Percentiles rank a stretch among this genome's conserved stretches.
phyloP scores from a whole-genome alignment of 2,797 vertebrate species.

The Mareca penelope region DNA sequence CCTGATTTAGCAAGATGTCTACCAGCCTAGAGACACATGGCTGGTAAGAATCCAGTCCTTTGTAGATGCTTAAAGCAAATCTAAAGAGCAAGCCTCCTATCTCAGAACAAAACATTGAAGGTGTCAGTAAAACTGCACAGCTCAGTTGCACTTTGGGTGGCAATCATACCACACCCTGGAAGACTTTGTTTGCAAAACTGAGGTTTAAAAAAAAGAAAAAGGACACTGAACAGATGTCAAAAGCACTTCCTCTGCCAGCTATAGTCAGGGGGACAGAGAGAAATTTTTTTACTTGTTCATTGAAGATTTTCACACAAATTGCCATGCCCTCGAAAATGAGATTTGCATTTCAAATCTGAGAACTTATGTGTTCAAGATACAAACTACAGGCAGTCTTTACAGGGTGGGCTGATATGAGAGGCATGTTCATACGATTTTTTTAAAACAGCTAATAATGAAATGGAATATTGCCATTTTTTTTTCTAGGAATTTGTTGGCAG shows the following conservation, averaged over 20 bases:
- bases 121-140: neutral
- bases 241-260: neutral
- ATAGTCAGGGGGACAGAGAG: neutral
- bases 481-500: constrained; percentile 39
- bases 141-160: neutral
- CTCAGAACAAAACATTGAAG: neutral
- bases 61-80: neutral
- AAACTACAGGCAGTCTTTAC: constrained; percentile 53
- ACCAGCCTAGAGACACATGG: neutral
- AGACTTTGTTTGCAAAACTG: neutral
- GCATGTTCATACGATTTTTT: constrained; percentile 52
- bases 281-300: neutral
- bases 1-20: neutral
- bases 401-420: constrained; percentile 40
- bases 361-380: constrained; percentile 46
- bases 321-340: neutral
- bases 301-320: constrained; percentile 30
- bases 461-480: constrained; percentile 35
- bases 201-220: neutral
- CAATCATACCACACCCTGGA: neutral
- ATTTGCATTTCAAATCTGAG: constrained; percentile 45
- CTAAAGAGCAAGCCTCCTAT: neutral
- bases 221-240: neutral
- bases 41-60: neutral
- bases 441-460: constrained; percentile 62